Percentiles rank a stretch among this genome's conserved stretches.
These are phyloP conservation scores for Chrosomus eos DNA, from an alignment of 2,797 vertebrate genomes.

Conservation along the genomic window DNA sequence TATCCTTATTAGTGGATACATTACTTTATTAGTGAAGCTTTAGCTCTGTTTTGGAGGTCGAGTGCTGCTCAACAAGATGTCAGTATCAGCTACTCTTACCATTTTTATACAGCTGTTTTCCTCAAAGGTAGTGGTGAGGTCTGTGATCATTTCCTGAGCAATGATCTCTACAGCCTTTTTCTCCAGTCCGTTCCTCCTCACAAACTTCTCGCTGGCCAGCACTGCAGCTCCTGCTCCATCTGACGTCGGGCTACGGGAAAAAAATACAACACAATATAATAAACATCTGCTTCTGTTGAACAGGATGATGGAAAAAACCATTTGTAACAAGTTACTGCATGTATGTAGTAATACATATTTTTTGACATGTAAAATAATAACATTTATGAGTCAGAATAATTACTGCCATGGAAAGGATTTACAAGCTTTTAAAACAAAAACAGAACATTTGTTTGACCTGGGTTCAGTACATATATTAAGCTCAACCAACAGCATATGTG, in stretches of 20 bases:
- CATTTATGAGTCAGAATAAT: not conserved
- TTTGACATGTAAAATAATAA: not conserved
- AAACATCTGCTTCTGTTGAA: not conserved
- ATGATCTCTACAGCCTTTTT: conserved; percentile 91
- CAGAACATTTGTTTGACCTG: not conserved
- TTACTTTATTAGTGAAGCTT: not conserved
- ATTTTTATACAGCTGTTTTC: conserved; percentile 89
- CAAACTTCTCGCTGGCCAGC: conserved; percentile 88
- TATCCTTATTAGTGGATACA: too few species aligned
- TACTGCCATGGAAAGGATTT: not conserved
- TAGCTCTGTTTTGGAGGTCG: not conserved
- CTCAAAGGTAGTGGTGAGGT: conserved; percentile 85
- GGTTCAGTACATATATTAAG: not conserved
- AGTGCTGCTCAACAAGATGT: not conserved
- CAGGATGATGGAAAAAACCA: not conserved
- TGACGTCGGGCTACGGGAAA: conserved; percentile 88
- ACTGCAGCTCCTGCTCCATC: conserved; percentile 93
- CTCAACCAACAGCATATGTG: not conserved
- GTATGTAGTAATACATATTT: not conserved
- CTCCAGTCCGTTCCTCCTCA: conserved; percentile 81
- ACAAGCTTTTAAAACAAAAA: not conserved
- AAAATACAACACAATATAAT: not conserved
- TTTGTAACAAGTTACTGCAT: not conserved
- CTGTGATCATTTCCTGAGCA: conserved; percentile 94
- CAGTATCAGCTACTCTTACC: conserved; percentile 69